Base-by-base conservation (phyloP, 2,888 invertebrate species). In the Bursaphelenchus okinawaensis region DNA sequence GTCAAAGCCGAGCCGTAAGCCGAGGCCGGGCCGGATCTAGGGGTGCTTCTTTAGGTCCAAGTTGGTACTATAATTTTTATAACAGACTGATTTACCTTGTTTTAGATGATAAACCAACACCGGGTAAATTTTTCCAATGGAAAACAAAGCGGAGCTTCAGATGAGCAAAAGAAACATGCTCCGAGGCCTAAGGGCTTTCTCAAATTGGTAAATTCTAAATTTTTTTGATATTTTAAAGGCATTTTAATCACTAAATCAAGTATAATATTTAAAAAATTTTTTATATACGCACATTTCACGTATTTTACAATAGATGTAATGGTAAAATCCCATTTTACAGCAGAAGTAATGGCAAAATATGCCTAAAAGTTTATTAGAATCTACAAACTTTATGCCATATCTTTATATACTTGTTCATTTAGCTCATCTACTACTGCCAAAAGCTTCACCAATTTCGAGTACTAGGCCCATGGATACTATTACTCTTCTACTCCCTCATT, bases 401-500 rank as follows among this genome's bases (percentile, higher is more conserved):
- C n/a, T n/a, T n/a, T n/a, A n/a, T 22, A 1, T 29, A 27, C 28
- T 59, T 23, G 52, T 26, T 28, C 19, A 67, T 72, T 64, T 68
- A 75, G 75, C 56, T 70, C 28, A 76, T 77, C 66, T 73, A 72
- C 63, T 78, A 72, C 64, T 81, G 81, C 65, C 75, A 80, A 61
- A 73, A 75, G 52, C 75, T 72, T 63, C 68, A 72, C 23, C 62
- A 68, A 63, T 7, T 40, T n/a, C 69, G 77, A 24, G 74, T 79
- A 57, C 62, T 78, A 52, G 75, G 75, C 1, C 80, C 82, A 7
- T 71, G 79, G 56, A 56, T 80, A 7, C 66, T 83, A 8, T 71
- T 82, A 8, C 55, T 80, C 16, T 56, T 78, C 22, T 82, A 82
- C 64, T 75, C 83, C 7, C 59, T 83, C 9, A 16, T 75, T 9